Percentiles rank a stretch among this genome's conserved stretches.
phyloP scores from a whole-genome alignment of 2,113 vertebrate genomes.

The Sphyrna mokarran region DNA sequence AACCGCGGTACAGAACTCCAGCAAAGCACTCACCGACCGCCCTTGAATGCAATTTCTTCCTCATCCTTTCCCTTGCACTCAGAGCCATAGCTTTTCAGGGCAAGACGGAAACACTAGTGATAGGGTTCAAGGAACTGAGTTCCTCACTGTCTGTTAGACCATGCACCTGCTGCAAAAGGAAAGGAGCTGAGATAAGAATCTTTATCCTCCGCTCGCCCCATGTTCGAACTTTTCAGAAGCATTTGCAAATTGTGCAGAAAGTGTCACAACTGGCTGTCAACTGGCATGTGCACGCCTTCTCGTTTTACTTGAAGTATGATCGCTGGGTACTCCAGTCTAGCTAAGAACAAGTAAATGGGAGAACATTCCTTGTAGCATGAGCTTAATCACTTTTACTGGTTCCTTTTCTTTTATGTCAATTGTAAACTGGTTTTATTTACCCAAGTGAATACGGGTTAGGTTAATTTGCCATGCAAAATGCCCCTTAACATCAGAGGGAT shows the following conservation, averaged over 20 bases:
- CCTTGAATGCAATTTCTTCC: background rate
- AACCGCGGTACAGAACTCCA: background rate
- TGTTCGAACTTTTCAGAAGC: background rate
- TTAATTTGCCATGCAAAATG: too few relatives aligned
- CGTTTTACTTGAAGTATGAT: background rate
- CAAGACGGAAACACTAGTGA: background rate
- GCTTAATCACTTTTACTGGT: background rate
- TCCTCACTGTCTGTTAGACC: background rate
- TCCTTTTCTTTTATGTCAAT: background rate
- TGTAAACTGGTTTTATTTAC: background rate
- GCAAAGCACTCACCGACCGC: background rate
- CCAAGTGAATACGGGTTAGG: too few relatives aligned
- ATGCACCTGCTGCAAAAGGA: slow-evolving; percentile 34
- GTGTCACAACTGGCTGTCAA: background rate
- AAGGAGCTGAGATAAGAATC: slow-evolving; percentile 34
- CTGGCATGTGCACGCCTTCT: background rate
- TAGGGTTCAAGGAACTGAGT: slow-evolving; percentile 14
- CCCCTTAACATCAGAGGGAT: too few relatives aligned
- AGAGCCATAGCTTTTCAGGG: background rate
- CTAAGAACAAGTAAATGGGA: background rate
- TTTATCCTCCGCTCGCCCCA: slow-evolving; percentile 22
- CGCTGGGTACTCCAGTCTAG: background rate
- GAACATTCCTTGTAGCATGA: background rate
- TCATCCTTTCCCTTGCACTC: background rate
- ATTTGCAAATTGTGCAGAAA: slow-evolving; percentile 35